Conservation (phyloP, 2,797 vertebrate genomes). For the Hybognathus amarus region DNA sequence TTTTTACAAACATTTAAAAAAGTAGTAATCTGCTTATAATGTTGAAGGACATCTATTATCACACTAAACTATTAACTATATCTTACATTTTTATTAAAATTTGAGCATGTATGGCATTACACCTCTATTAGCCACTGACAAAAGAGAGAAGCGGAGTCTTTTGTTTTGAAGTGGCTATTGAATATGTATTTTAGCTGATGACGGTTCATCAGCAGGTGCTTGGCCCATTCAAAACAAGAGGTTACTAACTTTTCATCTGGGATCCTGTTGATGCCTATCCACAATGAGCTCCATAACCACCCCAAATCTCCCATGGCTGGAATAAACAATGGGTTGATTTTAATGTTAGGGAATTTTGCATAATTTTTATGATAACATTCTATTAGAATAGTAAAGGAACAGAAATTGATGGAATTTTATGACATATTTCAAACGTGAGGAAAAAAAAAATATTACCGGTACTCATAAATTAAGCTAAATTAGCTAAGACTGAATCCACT, state of each 20-base stretch:
- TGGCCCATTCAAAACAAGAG: neutral
- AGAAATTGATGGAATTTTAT: neutral
- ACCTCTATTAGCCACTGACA: neutral
- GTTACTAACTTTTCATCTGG: conserved; percentile 13
- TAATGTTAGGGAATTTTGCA: neutral
- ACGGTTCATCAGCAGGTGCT: neutral
- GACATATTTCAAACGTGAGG: neutral
- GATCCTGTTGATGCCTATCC: conserved; percentile 10
- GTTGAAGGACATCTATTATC: neutral
- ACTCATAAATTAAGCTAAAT: neutral
- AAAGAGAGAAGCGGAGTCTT: neutral
- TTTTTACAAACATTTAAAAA: neutral
- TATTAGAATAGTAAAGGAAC: neutral
- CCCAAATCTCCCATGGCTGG: neutral
- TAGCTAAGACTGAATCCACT: neutral
- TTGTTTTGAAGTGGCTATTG: neutral
- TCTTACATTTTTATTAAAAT: neutral
- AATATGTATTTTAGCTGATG: too few relatives aligned
- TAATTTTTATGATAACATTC: neutral
- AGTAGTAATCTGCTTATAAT: neutral
- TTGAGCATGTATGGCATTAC: neutral
- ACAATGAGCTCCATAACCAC: neutral
- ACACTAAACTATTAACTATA: neutral
- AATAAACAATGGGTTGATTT: conserved; percentile 17
- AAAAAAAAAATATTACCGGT: too few relatives aligned